Evolutionary conservation across 2,113 vertebrate species (phyloP), one percentile per base, ranked within the genome.

Genomic region (Piprites chloris): DNA sequence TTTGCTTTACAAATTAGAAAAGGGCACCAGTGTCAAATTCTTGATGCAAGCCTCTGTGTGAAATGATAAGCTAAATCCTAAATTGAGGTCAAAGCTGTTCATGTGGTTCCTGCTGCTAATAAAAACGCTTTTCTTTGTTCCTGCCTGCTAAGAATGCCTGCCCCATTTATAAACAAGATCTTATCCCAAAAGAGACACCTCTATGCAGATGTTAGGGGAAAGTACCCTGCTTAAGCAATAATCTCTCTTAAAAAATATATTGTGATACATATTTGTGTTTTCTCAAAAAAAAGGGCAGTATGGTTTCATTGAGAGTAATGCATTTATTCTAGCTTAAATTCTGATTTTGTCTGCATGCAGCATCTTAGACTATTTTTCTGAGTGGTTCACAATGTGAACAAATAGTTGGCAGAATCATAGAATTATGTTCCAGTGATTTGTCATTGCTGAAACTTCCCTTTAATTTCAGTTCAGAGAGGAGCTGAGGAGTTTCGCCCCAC

Each of bases 1-100:
- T 98, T 98, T 97, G 97, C 96, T 97, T 97, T 97, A 96, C 96
- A 95, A 95, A 97, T 97, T 97, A 97, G 97, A 91, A 96, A 95
- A 97, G 97, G 96, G 94, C 97, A 95, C 82, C 66, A 82, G 93
- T 97, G 97, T 97, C 96, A 96, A 96, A 93, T 93, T 96, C 90
- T 92, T 97, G 95, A 97, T 97, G 95, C 95, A 94, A 95, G 94
- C 86, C 93, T 96, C 94, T 96, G 97, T 96, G 96, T 97, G 97
- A 97, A 97, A 96, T 93, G 96, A 97, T 97, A 97, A 96, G 95
- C 92, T 96, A 96, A 97, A 96, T 97, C 94, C 96, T 97, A 96
- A 96, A 96, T 95, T 94, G 96, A 96, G 97, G 95, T 95, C 97
- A 97, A 96, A 96, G 89, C 95, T 95, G 90, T 97, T 96, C 96